Conservation (phyloP, 2,888 invertebrate species). For the Allolobophora icterica region DNA sequence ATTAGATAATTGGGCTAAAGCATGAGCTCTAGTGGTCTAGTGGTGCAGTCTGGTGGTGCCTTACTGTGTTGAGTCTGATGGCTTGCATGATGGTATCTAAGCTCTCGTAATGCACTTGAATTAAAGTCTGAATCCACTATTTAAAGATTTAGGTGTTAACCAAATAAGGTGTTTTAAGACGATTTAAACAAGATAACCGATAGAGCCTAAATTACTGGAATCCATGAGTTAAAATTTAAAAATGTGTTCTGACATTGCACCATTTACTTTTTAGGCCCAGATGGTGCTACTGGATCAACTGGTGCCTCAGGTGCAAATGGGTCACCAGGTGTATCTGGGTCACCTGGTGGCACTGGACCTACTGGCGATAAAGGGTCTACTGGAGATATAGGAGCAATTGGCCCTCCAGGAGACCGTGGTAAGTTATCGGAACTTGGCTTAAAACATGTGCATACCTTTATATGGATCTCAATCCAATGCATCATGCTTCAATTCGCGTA, state of each 20-base stretch:
- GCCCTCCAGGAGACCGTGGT: slow-evolving; percentile 36
- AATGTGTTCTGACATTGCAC: background rate
- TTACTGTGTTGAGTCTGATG: too few relatives aligned
- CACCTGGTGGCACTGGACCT: slow-evolving; percentile 28
- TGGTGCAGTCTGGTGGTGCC: too few relatives aligned
- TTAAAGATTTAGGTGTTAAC: too few relatives aligned
- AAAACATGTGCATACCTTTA: background rate
- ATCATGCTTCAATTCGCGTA: too few relatives aligned
- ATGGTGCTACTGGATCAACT: slow-evolving; percentile 30
- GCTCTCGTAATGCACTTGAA: too few relatives aligned
- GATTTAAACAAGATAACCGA: background rate
- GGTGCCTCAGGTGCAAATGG: slow-evolving; percentile 25
- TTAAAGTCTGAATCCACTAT: too few relatives aligned
- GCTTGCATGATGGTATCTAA: too few relatives aligned
- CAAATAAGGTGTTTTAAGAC: too few relatives aligned
- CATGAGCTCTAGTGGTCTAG: too few relatives aligned
- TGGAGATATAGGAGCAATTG: slow-evolving; percentile 33
- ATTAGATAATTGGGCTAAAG: too few relatives aligned
- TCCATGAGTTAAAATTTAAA: background rate
- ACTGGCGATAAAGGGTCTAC: slow-evolving; percentile 24
- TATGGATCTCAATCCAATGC: background rate
- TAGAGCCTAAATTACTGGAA: background rate
- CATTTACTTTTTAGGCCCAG: slow-evolving; percentile 32
- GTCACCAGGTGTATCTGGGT: background rate
- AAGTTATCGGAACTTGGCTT: background rate